Base-by-base conservation (phyloP, 2,113 vertebrate species). In the Choloepus hoffmanni region DNA sequence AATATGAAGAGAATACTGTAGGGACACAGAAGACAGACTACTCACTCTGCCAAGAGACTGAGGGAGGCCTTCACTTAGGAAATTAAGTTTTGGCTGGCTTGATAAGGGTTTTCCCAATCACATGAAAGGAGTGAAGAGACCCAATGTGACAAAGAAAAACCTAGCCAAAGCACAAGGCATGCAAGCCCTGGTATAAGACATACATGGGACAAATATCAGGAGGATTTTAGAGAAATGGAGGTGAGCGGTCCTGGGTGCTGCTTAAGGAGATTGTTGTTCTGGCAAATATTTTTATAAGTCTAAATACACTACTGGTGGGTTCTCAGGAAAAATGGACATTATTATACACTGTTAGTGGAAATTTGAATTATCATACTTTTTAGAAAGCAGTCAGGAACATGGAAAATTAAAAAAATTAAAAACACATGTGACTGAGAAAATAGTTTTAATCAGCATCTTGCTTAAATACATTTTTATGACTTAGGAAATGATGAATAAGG, bases 371-470 rank as follows among this genome's bases (percentile, higher is more conserved):
- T 26, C 62, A 3, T 0, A 24, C 14, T 48, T 84, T 87, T 83
- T 60, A 82, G 19, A 74, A 91, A 92, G 16, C 53, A 58, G 26
- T n/a, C 26, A 63, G 67, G 14, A 3, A 63, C 19, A 7, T 3
- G 68, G 5, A 63, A 43, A 63, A 50, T 6, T 79, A 76, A 70
- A 65, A 13, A 85, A 68, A 48, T 85, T 78, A 81, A 81, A 94
- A 73, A 65, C 74, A 73, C 28, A 62, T 91, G 67, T 96, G 43
- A 70, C 67, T 72, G 88, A 78, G 16, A 11, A 89, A 63, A n/a
- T 40, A n/a, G 6, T 92, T 70, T 92, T 68, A n/a, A 36, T 70
- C 30, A 30, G 48, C 33, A 68, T 88, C 89, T 1, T 84, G 43
- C 77, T 94, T 18, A 78, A 77, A n/a, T 40, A 40, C 3, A 92